Percentiles rank a stretch among this genome's conserved stretches.
Evolutionary conservation across 2,113 vertebrate genomes (phyloP).

Genomic region (Pogonocichla stellata): DNA sequence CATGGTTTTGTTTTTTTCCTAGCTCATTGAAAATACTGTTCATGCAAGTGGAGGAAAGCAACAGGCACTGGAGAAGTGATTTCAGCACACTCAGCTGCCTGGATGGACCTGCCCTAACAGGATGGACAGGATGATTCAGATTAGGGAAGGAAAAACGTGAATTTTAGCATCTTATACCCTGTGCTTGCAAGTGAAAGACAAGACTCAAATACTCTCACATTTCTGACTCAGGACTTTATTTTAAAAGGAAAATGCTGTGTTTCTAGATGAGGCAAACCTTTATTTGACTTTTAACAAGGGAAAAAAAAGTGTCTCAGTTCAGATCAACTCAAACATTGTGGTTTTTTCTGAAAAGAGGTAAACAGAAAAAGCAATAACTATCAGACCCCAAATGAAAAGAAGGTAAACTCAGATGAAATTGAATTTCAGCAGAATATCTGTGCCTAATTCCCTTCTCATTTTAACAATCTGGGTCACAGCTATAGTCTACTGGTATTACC

Average conservation of each 20-base stretch:
- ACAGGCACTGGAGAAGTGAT: not conserved
- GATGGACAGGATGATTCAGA: not conserved
- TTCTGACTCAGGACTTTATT: not conserved
- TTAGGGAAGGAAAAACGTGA: not conserved
- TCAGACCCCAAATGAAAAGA: not conserved
- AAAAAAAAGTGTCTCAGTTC: not conserved
- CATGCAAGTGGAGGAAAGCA: not conserved
- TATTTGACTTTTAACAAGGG: not conserved
- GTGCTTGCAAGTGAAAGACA: not conserved
- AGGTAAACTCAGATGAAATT: not conserved
- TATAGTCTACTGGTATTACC: not conserved
- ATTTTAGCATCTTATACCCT: not conserved
- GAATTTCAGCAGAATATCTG: not conserved
- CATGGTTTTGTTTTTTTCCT: not conserved
- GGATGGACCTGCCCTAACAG: not conserved
- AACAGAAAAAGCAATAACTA: slow-evolving; percentile 15
- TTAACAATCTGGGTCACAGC: not conserved
- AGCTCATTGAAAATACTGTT: not conserved
- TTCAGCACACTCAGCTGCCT: rapidly evolving
- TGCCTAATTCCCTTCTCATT: not conserved
- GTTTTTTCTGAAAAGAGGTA: not conserved
- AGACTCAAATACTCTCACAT: not conserved
- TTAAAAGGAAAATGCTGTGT: not conserved
- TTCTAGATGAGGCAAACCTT: not conserved
- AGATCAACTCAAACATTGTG: not conserved